phyloP scores from a whole-genome alignment of 2,888 invertebrate species.

The Chirona hameri region DNA sequence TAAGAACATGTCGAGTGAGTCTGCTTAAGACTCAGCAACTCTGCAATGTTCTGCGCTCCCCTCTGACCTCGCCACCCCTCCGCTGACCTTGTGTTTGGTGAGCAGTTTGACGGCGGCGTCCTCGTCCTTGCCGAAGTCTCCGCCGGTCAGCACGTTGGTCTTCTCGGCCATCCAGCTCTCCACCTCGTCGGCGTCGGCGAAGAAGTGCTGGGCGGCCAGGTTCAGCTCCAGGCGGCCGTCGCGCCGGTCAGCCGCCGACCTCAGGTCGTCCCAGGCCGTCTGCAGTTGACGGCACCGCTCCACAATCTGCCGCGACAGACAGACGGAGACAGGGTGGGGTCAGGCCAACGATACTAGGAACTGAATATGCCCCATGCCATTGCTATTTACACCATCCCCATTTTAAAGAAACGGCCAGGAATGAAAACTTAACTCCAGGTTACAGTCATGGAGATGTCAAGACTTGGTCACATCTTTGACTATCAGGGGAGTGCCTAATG shows the following conservation, averaged over 20 bases:
- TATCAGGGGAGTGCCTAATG: no score
- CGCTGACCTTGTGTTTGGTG: constrained; percentile 84
- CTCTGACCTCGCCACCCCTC: background rate
- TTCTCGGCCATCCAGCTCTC: constrained; percentile 91
- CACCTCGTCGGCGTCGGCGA: constrained; percentile 85
- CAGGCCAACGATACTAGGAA: no score
- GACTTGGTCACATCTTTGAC: no score
- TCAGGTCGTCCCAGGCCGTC: constrained; percentile 69
- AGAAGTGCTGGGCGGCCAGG: constrained; percentile 83
- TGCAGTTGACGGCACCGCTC: constrained; percentile 68
- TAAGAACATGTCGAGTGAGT: no score
- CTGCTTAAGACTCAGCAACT: no score
- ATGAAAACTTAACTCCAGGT: no score
- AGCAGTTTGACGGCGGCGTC: constrained; percentile 87
- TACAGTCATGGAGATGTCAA: no score
- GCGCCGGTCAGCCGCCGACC: constrained; percentile 65
- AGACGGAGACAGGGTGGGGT: no score
- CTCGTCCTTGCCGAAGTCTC: constrained; percentile 82
- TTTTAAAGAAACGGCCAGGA: no score
- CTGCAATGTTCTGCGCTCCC: no score
- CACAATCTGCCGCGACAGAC: constrained; percentile 57
- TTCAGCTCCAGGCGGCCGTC: constrained; percentile 77
- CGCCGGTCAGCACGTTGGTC: constrained; percentile 72
- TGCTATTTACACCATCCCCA: no score
- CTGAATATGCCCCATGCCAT: no score